A percentile compares a stretch with the other conserved stretches of the same genome.
Conservation (phyloP, 2,113 vertebrate genomes). For the Benitochromis conjunctus region DNA sequence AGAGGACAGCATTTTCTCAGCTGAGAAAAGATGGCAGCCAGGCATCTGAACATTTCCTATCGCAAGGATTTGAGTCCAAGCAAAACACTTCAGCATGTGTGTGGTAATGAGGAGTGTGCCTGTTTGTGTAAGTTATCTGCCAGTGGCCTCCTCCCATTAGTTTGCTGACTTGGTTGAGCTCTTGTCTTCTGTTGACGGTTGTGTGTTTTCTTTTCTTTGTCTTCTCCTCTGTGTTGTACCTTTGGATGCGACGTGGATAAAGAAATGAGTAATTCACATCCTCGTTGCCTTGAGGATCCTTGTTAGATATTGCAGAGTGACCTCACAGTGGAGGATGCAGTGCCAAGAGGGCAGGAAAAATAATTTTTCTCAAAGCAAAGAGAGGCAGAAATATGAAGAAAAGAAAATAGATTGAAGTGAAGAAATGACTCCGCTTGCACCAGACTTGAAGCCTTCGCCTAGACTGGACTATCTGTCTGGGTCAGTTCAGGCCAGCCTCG, state of each 20-base stretch:
- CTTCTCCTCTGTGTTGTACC: background rate
- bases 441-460: background rate
- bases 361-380: conserved; percentile 14
- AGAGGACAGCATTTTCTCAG: background rate
- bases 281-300: conserved; percentile 22
- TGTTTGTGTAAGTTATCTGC: conserved; percentile 25
- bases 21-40: background rate
- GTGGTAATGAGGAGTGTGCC: conserved; percentile 36
- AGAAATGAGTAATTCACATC: conserved; percentile 21
- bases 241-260: background rate
- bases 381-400: background rate
- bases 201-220: conserved; percentile 37
- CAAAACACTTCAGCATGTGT: conserved; percentile 54
- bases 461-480: conserved; percentile 8
- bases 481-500: conserved; percentile 24
- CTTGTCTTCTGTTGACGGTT: conserved; percentile 23
- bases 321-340: conserved; percentile 31
- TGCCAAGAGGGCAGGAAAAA: conserved; percentile 20
- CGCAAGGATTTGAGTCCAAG: conserved; percentile 9
- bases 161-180: conserved; percentile 36
- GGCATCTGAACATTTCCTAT: background rate
- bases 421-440: background rate
- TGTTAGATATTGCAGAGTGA: conserved; percentile 40
- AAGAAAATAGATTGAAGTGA: background rate
- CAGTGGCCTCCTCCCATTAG: conserved; percentile 41